Evolutionary conservation across 2,888 invertebrate species (phyloP).

Genomic region (Rosalia funebris): DNA sequence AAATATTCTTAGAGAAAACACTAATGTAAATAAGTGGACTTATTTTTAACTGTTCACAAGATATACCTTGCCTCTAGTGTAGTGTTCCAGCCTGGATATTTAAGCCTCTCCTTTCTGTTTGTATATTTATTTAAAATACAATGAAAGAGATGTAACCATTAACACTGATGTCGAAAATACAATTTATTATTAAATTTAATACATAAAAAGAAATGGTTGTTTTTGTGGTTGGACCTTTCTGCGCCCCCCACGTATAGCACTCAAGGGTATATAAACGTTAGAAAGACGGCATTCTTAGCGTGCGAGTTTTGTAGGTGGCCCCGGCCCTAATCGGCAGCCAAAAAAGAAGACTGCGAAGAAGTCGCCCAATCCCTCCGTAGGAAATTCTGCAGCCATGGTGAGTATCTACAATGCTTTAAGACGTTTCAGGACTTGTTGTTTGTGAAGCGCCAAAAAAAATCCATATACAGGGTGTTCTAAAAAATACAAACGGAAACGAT

Average conservation of each 20-base stretch:
- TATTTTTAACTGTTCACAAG: slow-evolving; percentile 31
- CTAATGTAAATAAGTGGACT: slow-evolving; percentile 37
- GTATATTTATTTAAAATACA: slow-evolving; percentile 48
- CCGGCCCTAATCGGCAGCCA: slow-evolving; percentile 62
- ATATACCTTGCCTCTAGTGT: slow-evolving; percentile 55
- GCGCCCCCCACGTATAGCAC: slow-evolving; percentile 32
- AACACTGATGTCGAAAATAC: slow-evolving; percentile 59
- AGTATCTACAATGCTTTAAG: slow-evolving; percentile 28
- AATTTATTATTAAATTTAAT: slow-evolving; percentile 60
- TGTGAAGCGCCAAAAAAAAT: no score
- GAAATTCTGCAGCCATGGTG: slow-evolving; percentile 47
- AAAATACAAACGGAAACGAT: no score
- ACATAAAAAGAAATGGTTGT: slow-evolving; percentile 47
- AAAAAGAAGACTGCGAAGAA: slow-evolving; percentile 70
- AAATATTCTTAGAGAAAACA: slow-evolving; percentile 39
- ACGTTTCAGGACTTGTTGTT: background rate
- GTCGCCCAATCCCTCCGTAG: slow-evolving; percentile 60
- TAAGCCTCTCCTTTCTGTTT: slow-evolving; percentile 47
- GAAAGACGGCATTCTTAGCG: slow-evolving; percentile 31
- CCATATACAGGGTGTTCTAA: background rate
- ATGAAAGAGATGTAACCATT: slow-evolving; percentile 56
- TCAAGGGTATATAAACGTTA: slow-evolving; percentile 31
- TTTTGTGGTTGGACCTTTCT: slow-evolving; percentile 53
- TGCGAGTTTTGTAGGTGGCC: slow-evolving; percentile 59
- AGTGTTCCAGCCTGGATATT: slow-evolving; percentile 43